A percentile compares a stretch with the other conserved stretches of the same genome.
Conservation (phyloP, 2,113 vertebrate species). For the Lynx canadensis region DNA sequence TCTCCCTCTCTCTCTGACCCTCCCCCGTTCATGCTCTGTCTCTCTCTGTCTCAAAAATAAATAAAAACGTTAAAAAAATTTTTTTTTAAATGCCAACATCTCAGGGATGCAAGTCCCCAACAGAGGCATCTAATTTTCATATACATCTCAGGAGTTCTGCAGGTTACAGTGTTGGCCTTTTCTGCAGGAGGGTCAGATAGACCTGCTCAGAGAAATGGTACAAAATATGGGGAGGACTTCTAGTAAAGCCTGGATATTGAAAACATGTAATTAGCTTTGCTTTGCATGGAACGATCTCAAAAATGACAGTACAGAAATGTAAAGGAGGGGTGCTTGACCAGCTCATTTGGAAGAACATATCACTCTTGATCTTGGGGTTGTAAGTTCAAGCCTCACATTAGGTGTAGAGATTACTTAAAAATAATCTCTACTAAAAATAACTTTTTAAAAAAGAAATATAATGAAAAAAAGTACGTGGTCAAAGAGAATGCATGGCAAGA, state of each 20-base stretch:
- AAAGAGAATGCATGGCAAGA: neutral
- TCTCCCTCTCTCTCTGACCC: no score
- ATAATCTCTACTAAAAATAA: neutral
- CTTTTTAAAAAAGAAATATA: neutral
- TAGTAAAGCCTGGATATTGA: constrained; percentile 11
- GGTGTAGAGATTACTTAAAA: neutral
- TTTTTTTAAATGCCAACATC: neutral
- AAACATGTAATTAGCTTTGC: neutral
- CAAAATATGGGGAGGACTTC: neutral
- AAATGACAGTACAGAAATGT: neutral
- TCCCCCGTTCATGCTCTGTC: no score
- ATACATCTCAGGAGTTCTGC: neutral
- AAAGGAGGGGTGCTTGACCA: neutral
- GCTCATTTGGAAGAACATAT: neutral
- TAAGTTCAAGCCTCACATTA: neutral
- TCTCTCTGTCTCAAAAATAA: no score
- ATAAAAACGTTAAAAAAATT: no score
- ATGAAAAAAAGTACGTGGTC: neutral
- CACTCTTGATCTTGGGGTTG: neutral
- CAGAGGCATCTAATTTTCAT: neutral
- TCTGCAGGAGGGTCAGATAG: neutral
- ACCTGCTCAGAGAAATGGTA: neutral
- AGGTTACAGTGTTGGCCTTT: neutral
- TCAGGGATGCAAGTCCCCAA: neutral
- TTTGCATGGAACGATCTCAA: neutral